Percentiles rank a stretch among this genome's conserved stretches.
These are phyloP conservation scores for Astropecten irregularis DNA, from an alignment of 53 echinoderm and acorn worm genomes.

Conservation along the genomic window DNA sequence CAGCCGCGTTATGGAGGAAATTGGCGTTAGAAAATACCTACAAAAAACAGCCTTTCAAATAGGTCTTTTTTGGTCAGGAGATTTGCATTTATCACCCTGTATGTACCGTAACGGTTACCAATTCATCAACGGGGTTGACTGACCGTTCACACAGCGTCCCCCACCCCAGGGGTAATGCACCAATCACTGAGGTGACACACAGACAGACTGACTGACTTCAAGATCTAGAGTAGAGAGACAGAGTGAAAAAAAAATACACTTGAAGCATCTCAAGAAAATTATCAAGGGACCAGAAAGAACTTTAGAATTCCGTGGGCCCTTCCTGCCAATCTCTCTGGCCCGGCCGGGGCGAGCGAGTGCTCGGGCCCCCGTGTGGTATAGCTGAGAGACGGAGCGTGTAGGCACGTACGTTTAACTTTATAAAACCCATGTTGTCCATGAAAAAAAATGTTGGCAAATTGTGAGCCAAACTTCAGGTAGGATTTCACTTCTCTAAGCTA, in stretches of 20 bases:
- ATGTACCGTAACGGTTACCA: not conserved
- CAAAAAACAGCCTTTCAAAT: too few relatives aligned
- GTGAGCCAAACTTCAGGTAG: slow-evolving; percentile 32
- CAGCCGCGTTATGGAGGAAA: too few relatives aligned
- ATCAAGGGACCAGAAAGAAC: slow-evolving; percentile 34
- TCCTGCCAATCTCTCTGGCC: not conserved
- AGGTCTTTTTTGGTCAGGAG: too few relatives aligned
- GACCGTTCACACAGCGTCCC: slow-evolving; percentile 46
- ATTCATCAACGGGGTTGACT: slow-evolving; percentile 22
- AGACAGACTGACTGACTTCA: slow-evolving; percentile 51
- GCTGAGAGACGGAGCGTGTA: not conserved
- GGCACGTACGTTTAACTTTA: slow-evolving; percentile 5
- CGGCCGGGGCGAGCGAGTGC: not conserved
- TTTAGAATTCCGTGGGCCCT: slow-evolving; percentile 24
- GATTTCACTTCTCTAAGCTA: slow-evolving; percentile 42
- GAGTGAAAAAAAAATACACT: slow-evolving; percentile 37
- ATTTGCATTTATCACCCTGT: too few relatives aligned
- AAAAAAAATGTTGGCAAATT: slow-evolving; percentile 49
- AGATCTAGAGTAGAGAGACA: slow-evolving; percentile 17
- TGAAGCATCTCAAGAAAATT: slow-evolving; percentile 46
- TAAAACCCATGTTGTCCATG: slow-evolving; percentile 22
- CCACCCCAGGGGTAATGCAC: slow-evolving; percentile 7
- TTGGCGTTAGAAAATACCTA: too few relatives aligned
- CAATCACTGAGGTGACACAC: slow-evolving; percentile 35
- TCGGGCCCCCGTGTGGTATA: not conserved